phyloP scores from a whole-genome alignment of 2,888 invertebrate species.

The Apotomis betuletana region DNA sequence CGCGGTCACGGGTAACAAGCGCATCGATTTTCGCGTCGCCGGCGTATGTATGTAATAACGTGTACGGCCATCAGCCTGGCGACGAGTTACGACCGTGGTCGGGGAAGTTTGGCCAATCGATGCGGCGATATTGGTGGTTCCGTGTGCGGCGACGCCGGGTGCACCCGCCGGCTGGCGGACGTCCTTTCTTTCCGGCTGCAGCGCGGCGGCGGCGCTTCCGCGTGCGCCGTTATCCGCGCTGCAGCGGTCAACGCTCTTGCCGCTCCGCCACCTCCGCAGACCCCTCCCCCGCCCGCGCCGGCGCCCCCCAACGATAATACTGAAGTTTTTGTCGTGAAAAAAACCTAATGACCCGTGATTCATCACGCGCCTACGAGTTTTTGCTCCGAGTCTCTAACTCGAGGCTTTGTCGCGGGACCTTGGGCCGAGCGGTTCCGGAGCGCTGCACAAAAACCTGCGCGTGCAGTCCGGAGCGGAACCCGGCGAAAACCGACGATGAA shows the following conservation, averaged over 20 bases:
- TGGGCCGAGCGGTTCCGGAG: slow-evolving; percentile 7
- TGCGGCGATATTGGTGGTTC: background rate
- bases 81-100: background rate
- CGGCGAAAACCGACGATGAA: slow-evolving; percentile 47
- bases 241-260: slow-evolving; percentile 75
- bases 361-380: slow-evolving; percentile 31
- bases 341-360: slow-evolving; percentile 40
- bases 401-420: background rate
- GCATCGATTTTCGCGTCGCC: slow-evolving; percentile 22
- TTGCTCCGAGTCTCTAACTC: background rate
- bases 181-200: slow-evolving; percentile 54
- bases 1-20: slow-evolving; percentile 13
- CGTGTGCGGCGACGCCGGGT: too few species aligned
- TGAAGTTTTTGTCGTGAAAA: slow-evolving; percentile 20
- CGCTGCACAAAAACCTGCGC: slow-evolving; percentile 48
- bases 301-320: slow-evolving; percentile 17
- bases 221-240: slow-evolving; percentile 66
- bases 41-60: background rate
- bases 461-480: slow-evolving; percentile 37
- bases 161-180: slow-evolving; percentile 40
- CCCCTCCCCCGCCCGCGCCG: slow-evolving; percentile 44
- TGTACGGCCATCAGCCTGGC: background rate
- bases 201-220: slow-evolving; percentile 49
- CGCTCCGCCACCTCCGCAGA: slow-evolving; percentile 66
- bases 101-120: background rate